Evolutionary conservation across 2,888 invertebrate species (phyloP).

Genomic region (Epicampocera succincta): DNA sequence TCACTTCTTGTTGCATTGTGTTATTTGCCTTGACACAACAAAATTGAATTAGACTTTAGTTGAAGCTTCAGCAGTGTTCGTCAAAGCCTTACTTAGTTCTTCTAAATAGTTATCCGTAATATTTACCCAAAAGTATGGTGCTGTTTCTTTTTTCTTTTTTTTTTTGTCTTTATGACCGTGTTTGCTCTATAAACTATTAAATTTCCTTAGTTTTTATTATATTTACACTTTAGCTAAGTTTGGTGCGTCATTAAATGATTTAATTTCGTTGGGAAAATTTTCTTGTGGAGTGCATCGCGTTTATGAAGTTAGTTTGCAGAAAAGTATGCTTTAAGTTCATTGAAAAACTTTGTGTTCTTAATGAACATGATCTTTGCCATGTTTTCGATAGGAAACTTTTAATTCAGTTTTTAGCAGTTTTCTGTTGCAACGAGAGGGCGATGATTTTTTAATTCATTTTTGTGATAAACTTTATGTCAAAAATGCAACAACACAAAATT

Average conservation of each 20-base stretch:
- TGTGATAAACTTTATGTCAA: no score
- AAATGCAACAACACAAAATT: no score
- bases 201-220: constrained; percentile 29
- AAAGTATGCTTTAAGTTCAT: constrained; percentile 46
- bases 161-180: constrained; percentile 1
- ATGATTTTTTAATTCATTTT: no score
- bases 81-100: no score
- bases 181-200: neutral
- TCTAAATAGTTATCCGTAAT: neutral
- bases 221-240: constrained; percentile 30
- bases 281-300: neutral
- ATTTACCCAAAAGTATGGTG: constrained; percentile 12
- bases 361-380: constrained; percentile 26
- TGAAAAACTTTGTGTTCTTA: constrained; percentile 37
- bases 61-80: no score
- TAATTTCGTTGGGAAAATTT: constrained; percentile 3
- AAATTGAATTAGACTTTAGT: no score
- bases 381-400: constrained; percentile 14
- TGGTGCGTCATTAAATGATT: constrained; percentile 28
- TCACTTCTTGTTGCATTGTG: no score
- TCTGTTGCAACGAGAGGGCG: neutral
- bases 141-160: no score
- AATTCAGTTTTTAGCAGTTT: constrained; percentile 1
- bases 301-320: constrained; percentile 2
- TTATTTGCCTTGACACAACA: no score